A percentile compares a stretch with the other conserved stretches of the same genome.
phyloP scores from a whole-genome alignment of 2,888 invertebrate species.

The Melinopterus prodromus region DNA sequence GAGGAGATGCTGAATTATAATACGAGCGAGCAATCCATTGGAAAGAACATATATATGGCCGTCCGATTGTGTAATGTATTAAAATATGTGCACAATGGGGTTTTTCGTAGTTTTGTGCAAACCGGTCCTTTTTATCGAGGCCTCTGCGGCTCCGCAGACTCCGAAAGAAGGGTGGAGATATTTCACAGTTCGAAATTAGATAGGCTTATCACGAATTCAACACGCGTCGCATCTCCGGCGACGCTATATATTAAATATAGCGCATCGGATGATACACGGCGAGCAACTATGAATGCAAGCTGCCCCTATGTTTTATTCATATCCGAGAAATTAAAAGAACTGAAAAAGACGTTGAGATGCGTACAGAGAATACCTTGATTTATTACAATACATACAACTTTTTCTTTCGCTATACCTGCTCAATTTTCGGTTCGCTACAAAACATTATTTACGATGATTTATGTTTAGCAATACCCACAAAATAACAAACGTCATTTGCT shows the following conservation, averaged over 20 bases:
- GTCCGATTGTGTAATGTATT: constrained; percentile 26
- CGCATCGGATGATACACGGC: constrained; percentile 16
- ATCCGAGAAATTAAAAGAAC: constrained; percentile 10
- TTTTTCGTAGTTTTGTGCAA: constrained; percentile 11
- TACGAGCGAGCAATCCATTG: constrained; percentile 14
- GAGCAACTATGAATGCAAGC: constrained; percentile 4
- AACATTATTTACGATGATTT: too few species aligned
- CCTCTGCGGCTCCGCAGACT: constrained; percentile 13
- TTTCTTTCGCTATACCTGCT: constrained; percentile 12
- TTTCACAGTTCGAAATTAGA: constrained; percentile 30
- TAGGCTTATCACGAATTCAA: constrained; percentile 28
- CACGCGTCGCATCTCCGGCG: constrained; percentile 18
- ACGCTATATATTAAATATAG: constrained; percentile 24
- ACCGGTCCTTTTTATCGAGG: constrained; percentile 22
- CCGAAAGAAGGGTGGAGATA: constrained; percentile 20
- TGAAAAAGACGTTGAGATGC: not conserved
- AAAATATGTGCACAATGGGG: constrained; percentile 29
- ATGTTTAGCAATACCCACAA: not conserved
- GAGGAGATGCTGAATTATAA: constrained; percentile 25
- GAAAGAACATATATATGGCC: constrained; percentile 21
- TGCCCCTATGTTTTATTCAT: constrained; percentile 18
- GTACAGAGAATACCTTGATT: not conserved
- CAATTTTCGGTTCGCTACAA: not conserved
- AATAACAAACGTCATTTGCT: not conserved
- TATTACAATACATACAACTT: constrained; percentile 19